phyloP scores from a whole-genome alignment of 2,113 vertebrate genomes.

The Saccopteryx bilineata region DNA sequence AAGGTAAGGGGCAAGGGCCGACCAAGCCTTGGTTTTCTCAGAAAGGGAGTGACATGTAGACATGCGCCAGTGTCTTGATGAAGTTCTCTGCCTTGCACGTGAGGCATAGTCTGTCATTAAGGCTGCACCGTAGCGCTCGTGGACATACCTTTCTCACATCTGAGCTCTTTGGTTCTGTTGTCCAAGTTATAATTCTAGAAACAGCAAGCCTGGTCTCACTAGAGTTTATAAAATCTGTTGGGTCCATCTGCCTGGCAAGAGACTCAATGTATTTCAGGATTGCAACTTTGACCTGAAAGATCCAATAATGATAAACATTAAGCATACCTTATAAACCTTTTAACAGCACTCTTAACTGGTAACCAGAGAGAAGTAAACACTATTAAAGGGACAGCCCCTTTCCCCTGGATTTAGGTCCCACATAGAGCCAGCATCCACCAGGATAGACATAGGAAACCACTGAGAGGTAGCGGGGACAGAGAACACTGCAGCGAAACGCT shows the following conservation, averaged over 20 bases:
- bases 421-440: neutral
- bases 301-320: conserved; percentile 44
- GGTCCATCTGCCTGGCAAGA: conserved; percentile 97
- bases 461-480: neutral
- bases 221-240: conserved; percentile 97
- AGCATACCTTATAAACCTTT: neutral
- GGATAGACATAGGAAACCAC: neutral
- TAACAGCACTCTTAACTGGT: conserved; percentile 27
- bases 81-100: neutral
- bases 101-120: neutral
- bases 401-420: neutral
- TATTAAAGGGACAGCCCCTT: neutral
- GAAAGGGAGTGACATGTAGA: neutral
- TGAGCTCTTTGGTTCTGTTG: conserved; percentile 99
- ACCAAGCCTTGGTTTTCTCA: neutral
- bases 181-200: conserved; percentile 99
- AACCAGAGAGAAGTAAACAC: neutral
- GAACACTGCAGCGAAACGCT: neutral
- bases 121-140: neutral
- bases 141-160: conserved; percentile 97
- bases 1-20: neutral
- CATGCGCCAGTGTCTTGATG: neutral
- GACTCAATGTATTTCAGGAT: conserved; percentile 98
- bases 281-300: conserved; percentile 96
- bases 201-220: conserved; percentile 98